phyloP scores from a whole-genome alignment of 2,888 invertebrate genomes.

The Drosophila stalkeri region DNA sequence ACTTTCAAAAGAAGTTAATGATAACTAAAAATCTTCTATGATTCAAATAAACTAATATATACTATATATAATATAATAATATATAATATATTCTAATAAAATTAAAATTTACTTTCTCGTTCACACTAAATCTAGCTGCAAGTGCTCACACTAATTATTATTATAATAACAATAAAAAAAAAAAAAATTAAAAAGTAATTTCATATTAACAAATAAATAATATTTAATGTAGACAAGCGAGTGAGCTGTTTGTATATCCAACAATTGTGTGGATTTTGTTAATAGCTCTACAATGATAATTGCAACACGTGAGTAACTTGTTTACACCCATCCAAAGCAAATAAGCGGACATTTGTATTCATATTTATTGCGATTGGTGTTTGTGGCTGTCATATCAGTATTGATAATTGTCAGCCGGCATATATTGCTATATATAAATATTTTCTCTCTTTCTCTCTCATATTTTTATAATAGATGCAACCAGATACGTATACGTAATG shows the following conservation, averaged over 20 bases:
- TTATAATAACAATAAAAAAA: too few species aligned
- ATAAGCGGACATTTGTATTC: constrained; percentile 10
- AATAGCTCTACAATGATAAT: constrained; percentile 36
- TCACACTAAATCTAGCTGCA: not conserved
- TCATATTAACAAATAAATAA: not conserved
- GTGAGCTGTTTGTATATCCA: constrained; percentile 16
- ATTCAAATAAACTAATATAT: not conserved
- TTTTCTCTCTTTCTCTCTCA: too few species aligned
- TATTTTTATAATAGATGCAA: constrained; percentile 16
- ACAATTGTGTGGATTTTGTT: constrained; percentile 15
- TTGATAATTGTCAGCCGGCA: constrained; percentile 57
- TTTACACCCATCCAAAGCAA: constrained; percentile 31
- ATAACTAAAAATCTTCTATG: not conserved
- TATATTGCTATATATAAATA: not conserved
- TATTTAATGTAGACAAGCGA: not conserved
- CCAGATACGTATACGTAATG: constrained; percentile 44
- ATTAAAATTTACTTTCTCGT: not conserved
- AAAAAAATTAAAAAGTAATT: not conserved
- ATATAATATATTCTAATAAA: not conserved
- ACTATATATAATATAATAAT: too few species aligned
- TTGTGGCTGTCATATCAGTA: constrained; percentile 41
- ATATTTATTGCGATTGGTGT: not conserved
- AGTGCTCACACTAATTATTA: too few species aligned
- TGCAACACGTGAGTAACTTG: constrained; percentile 55
- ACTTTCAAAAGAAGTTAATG: not conserved